Base-by-base conservation (phyloP, 2,113 vertebrate species). In the Ictalurus furcatus region DNA sequence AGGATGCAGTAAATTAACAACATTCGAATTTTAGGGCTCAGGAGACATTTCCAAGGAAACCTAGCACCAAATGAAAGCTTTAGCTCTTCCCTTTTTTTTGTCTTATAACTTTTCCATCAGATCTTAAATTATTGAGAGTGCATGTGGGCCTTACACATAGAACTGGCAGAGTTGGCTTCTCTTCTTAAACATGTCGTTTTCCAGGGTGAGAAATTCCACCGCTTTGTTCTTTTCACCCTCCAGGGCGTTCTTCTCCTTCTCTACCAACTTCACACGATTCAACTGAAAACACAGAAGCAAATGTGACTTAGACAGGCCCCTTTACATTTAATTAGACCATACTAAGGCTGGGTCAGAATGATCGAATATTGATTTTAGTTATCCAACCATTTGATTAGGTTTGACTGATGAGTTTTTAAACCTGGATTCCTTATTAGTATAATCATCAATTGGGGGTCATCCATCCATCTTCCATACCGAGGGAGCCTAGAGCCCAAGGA, bases 231-330 rank as follows among this genome's bases (percentile, higher is more conserved):
- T 99, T 90, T 99, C 98, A 34, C 93, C 97, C 93, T 99, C 98
- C 94, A 99, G 94, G 82, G 97, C 95, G 90, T 98, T 97, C 90
- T 99, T 99, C 95, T 99, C 98, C 92, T 98, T 99, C 94, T 99
- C 98, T 76, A 99, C 98, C 54, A 99, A 93, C 92, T 99, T 99
- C 85, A 99, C 97, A 93, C 98, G 95, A 92, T 99, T 99, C 90
- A 99, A 95, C 98, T 99, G 92, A 25, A 44, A 40, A 85, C 40
- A n/a, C 71, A 89, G 61, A 37, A 48, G 12, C 9, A 85, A 61
- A 58, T 21, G 23, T 48, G 12, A 7, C 56, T 61, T 74, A 40
- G 12, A 44, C 73, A 73, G 69, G 37, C 19, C 8, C 19, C 14
- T 61, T 67, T 14, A 28, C 9, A 30, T 61, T 73, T 88, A 73